Evolutionary conservation across 2,888 invertebrate genomes (phyloP).

Genomic region (Tetanocera ferruginea): DNA sequence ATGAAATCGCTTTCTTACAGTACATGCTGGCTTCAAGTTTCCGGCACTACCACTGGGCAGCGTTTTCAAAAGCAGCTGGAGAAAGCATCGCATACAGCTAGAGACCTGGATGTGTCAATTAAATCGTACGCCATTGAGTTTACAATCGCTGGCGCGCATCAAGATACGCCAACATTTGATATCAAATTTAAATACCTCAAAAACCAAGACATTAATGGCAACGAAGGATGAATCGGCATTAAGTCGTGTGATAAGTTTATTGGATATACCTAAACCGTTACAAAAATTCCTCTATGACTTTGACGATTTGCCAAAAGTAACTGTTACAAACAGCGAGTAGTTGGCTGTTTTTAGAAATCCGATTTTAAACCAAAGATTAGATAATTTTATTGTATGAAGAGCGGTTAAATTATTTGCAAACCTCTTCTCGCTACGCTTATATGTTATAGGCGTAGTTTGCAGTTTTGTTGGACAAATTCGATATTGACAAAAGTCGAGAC

Average conservation of each 20-base stretch:
- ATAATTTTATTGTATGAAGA: background rate
- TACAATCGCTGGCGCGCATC: constrained; percentile 64
- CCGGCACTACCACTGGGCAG: constrained; percentile 42
- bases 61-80: constrained; percentile 41
- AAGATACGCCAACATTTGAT: constrained; percentile 60
- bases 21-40: constrained; percentile 62
- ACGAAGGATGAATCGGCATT: constrained; percentile 61
- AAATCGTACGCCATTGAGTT: constrained; percentile 57
- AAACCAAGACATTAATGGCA: constrained; percentile 50
- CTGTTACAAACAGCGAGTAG: background rate
- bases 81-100: constrained; percentile 46
- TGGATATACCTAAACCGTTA: constrained; percentile 61
- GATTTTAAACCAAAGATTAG: background rate
- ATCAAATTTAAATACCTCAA: constrained; percentile 52
- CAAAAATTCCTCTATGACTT: constrained; percentile 64
- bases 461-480: background rate
- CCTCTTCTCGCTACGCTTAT: too few relatives aligned
- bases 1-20: constrained; percentile 47
- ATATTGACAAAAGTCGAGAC: too few relatives aligned
- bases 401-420: background rate
- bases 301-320: constrained; percentile 58
- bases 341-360: background rate
- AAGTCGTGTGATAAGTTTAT: constrained; percentile 59
- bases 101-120: constrained; percentile 53
- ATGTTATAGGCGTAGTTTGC: background rate